These are phyloP conservation scores for Zingel zingel DNA, from an alignment of 2,113 vertebrate species.

Conservation along the genomic window DNA sequence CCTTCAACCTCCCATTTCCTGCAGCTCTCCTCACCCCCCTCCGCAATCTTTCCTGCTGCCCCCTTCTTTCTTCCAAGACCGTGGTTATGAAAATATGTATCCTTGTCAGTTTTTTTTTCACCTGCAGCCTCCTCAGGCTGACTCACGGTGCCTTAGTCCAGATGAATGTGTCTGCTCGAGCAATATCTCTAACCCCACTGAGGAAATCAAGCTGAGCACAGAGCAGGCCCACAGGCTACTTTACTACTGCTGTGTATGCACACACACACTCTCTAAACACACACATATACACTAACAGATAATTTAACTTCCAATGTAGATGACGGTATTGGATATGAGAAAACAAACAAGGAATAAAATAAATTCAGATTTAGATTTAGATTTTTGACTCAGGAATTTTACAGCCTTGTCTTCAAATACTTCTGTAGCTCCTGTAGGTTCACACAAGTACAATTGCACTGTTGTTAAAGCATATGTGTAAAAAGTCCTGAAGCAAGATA, in stretches of 20 bases:
- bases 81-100: slow-evolving; percentile 68
- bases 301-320: slow-evolving; percentile 46
- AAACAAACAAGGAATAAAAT: slow-evolving; percentile 26
- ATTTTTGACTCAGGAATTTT: slow-evolving; percentile 7
- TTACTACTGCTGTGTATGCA: slow-evolving; percentile 13
- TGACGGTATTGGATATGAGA: slow-evolving; percentile 7
- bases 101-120: slow-evolving; percentile 52
- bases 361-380: not conserved
- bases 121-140: slow-evolving; percentile 62
- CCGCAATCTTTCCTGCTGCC: slow-evolving; percentile 16
- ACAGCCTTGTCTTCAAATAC: not conserved
- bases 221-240: slow-evolving; percentile 56
- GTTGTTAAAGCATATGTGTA: slow-evolving; percentile 17
- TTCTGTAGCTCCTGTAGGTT: slow-evolving; percentile 1
- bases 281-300: slow-evolving; percentile 9
- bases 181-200: slow-evolving; percentile 47
- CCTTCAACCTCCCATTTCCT: slow-evolving; percentile 27
- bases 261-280: slow-evolving; percentile 14
- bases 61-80: slow-evolving; percentile 21
- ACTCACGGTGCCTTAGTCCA: slow-evolving; percentile 54
- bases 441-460: not conserved
- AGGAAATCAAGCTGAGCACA: slow-evolving; percentile 64
- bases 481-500: slow-evolving; percentile 22
- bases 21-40: not conserved
- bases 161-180: slow-evolving; percentile 65